Evolutionary conservation across 2,113 vertebrate species (phyloP), one percentile per base, ranked within the genome.

Genomic region (Fregetta grallaria): DNA sequence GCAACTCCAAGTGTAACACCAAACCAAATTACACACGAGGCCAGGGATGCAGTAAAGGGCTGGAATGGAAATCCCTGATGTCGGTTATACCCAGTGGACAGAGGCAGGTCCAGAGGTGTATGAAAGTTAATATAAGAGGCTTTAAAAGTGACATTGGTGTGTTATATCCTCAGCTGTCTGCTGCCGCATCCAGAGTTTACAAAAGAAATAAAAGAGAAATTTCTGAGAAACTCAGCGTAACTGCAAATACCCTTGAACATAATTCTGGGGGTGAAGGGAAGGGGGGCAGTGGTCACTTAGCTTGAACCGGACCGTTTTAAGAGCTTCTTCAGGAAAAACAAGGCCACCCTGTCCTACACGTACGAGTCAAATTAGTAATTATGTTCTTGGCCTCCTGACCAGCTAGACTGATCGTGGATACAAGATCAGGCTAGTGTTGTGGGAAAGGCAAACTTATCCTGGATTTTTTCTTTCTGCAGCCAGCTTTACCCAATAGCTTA

Each of bases 321-420:
- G 27, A 56, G 17, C 3, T 75, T 74, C 59, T 52, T 58, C 13
- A 65, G 80, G 40, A 53, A 61, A 91, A 93, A 72, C 9, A 62
- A 79, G 18, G 21, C 65, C 30, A 70, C 25, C 34, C 36, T 83
- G 32, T 47, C 67, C 75, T 79, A 23, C 13, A 25, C 18, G 11
- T 38, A 30, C 1, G 0, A 87, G 9, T 42, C 59, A 79, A 83
- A 79, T 63, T 23, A 86, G 29, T 21, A 76, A 38, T 20, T 86
- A 18, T 0, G 0, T 27, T 61, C 61, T 68, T 91, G 83, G 84
- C 52, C 30, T 66, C 72, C 83, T 55, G 73, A 70, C 45, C 79
- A 74, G 8, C 6, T 1, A 62, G 34, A 1, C 0, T 2, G 8
- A 36, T 19, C 6, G 1, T 1, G 36, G 59, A 36, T 34, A 15